These are phyloP conservation scores for Chrysaora quinquecirrha DNA, from an alignment of 30 jellyfish, hydroid and myxozoan species.

Conservation along the genomic window DNA sequence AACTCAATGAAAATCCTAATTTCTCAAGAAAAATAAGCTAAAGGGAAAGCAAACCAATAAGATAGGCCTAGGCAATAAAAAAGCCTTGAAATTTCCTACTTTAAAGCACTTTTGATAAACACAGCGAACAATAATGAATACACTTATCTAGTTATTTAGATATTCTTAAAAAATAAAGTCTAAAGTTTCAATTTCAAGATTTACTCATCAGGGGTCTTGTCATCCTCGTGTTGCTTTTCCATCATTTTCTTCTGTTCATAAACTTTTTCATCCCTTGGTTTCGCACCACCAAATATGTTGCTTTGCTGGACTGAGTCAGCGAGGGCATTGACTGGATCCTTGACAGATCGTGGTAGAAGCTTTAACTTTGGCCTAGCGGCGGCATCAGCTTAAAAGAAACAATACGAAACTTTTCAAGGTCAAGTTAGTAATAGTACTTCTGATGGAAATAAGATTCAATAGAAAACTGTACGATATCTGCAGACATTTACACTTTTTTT, in stretches of 20 bases:
- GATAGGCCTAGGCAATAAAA: too few species aligned
- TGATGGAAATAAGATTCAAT: neutral
- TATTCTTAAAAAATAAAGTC: too few species aligned
- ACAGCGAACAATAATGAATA: too few species aligned
- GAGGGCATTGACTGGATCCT: constrained; percentile 81
- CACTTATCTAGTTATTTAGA: too few species aligned
- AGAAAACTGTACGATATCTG: neutral
- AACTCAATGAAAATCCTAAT: too few species aligned
- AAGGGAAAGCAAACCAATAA: too few species aligned
- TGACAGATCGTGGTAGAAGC: constrained; percentile 87
- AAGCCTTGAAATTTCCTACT: too few species aligned
- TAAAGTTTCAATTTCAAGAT: too few species aligned
- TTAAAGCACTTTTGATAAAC: too few species aligned
- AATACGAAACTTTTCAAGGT: neutral
- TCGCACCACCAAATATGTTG: constrained; percentile 97
- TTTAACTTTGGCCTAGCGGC: constrained; percentile 88
- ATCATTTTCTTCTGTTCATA: constrained; percentile 74
- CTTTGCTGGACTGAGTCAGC: constrained; percentile 81
- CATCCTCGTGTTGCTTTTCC: constrained; percentile 50
- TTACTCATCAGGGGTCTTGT: constrained; percentile 39
- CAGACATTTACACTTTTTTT: too few species aligned
- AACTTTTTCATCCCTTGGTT: constrained; percentile 94
- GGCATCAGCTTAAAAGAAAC: constrained; percentile 63
- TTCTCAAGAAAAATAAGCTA: too few species aligned
- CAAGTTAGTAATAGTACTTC: neutral